Evolutionary conservation across 2,797 vertebrate genomes (phyloP).

Genomic region (Crypturellus tataupa): DNA sequence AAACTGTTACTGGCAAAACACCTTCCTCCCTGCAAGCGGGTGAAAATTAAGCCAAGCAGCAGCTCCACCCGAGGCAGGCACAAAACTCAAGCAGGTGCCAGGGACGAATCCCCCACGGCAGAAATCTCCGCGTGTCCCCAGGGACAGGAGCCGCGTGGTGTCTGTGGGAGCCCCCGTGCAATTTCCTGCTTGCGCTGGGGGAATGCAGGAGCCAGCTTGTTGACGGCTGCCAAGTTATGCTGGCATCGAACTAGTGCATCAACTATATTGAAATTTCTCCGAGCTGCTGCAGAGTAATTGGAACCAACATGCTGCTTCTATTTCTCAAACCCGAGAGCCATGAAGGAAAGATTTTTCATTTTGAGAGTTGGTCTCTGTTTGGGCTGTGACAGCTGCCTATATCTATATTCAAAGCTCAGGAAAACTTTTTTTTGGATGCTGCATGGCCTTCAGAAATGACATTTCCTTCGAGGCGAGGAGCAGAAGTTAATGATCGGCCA

Average conservation of each 20-base stretch:
- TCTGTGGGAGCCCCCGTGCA: fast-evolving
- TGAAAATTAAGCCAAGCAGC: too few species aligned
- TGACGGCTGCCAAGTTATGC: fast-evolving
- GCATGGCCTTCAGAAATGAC: neutral
- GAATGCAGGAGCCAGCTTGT: neutral
- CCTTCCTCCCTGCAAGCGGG: too few species aligned
- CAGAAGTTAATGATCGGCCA: neutral
- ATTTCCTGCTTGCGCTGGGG: neutral
- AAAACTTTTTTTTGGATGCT: neutral
- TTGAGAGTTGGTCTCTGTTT: neutral
- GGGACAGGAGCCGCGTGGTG: fast-evolving
- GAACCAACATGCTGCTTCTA: neutral
- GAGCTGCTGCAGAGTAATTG: neutral
- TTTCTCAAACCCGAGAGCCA: conserved; percentile 20
- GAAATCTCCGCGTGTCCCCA: neutral
- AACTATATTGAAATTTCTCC: neutral
- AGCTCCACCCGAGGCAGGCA: too few species aligned
- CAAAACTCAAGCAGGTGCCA: too few species aligned
- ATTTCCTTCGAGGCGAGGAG: neutral
- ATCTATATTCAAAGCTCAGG: conserved; percentile 12
- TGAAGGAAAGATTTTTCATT: conserved; percentile 31
- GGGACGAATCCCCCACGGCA: neutral
- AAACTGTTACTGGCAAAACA: neutral
- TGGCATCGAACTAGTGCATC: neutral
- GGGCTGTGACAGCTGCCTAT: neutral